phyloP scores from a whole-genome alignment of 2,113 vertebrate species.

The Pachycephala philippinensis region DNA sequence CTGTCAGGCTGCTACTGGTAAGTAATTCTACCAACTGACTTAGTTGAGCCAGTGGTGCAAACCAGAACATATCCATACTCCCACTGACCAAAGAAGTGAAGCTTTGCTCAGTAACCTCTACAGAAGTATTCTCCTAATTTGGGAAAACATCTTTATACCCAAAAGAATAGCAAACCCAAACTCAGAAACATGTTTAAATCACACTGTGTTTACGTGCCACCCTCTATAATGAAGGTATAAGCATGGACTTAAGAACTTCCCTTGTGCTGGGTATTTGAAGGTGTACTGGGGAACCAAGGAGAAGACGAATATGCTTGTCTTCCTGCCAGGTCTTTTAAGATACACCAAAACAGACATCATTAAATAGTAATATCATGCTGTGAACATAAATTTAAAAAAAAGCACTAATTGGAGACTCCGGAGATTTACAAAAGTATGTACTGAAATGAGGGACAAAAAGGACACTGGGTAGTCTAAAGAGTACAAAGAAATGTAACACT shows the following conservation, averaged over 20 bases:
- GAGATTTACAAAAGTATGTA: neutral
- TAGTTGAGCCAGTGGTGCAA: neutral
- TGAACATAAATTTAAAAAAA: neutral
- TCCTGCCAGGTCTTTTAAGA: neutral
- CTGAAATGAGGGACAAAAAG: neutral
- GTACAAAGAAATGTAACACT: neutral
- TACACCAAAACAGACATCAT: neutral
- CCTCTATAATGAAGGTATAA: neutral
- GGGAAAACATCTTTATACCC: neutral
- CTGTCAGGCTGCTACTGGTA: neutral
- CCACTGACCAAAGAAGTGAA: neutral
- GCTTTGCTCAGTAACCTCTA: neutral
- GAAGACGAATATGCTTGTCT: neutral
- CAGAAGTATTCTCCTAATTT: neutral
- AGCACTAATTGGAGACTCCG: neutral
- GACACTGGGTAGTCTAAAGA: neutral
- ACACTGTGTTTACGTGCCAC: neutral
- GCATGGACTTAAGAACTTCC: neutral
- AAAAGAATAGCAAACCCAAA: neutral
- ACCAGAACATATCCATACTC: rapidly evolving
- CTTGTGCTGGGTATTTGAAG: neutral
- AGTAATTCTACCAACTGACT: neutral
- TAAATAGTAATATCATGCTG: neutral
- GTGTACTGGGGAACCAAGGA: neutral
- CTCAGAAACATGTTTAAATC: neutral